Evolutionary conservation across 1,140 invertebrate genomes (phyloP), one percentile per base, ranked within the genome.

Genomic region (Choristoneura fumiferana): DNA sequence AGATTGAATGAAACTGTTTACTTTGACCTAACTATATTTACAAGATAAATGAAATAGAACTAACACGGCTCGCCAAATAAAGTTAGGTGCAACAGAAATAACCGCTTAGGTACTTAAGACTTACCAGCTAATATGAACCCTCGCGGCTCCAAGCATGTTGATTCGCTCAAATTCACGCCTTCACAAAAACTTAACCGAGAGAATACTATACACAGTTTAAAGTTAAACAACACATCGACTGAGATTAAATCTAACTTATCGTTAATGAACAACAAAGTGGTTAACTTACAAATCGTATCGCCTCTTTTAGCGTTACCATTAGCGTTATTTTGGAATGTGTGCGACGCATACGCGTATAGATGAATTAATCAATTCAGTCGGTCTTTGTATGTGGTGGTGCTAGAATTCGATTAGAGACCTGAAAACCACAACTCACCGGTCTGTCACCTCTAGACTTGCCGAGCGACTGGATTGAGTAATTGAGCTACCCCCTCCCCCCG

Each of bases 201-300:
- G 67, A 83, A 84, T 86, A 85, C 85, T 84, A 88, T 85, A 88
- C 81, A 88, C 78, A 86, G 76, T 85, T 83, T 87, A 86, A 81
- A 82, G 72, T 65, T 84, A 87, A 79, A 84, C 81, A 82, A 88
- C 83, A 38, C 36, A 81, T 85, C 82, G 76, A 84, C 76, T 84
- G 81, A 88, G 78, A 86, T 88, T 88, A 86, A 84, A 80, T 62
- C 82, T 85, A 86, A 80, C 83, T 86, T 88, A 86, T 76, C 79
- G 75, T 81, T 88, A 88, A 88, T 88, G 85, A 88, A 88, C 85
- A 88, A 88, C 85, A 85, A 83, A 88, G 85, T 88, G 85, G 85
- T 85, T 85, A 88, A 88, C 77, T 79, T 83, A 86, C 81, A 84
- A 80, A 73, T 67, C 71, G 81, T 71, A 79, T 79, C 78, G 81